These are phyloP conservation scores for Dolichoris vasculosae DNA, from an alignment of 1,140 invertebrate species.

Conservation along the genomic window DNA sequence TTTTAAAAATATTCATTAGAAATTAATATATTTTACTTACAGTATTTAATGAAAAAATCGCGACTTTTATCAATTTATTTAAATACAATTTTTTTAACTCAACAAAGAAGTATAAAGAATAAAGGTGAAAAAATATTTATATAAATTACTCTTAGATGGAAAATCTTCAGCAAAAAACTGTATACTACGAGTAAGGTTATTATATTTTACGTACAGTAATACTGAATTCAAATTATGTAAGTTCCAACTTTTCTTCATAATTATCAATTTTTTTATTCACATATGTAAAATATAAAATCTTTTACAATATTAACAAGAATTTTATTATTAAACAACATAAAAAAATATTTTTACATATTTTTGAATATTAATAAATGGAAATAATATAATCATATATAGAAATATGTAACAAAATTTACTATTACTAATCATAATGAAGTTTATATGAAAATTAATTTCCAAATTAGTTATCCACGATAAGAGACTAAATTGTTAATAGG, in stretches of 20 bases:
- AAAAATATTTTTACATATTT: too few relatives aligned
- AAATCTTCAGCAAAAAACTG: conserved; percentile 5
- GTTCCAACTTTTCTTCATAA: conserved; percentile 3
- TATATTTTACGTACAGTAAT: background rate
- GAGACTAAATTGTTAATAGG: background rate
- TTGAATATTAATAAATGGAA: background rate
- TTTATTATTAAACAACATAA: too few relatives aligned
- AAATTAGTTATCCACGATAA: background rate
- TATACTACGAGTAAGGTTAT: conserved; percentile 9
- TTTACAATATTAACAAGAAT: background rate
- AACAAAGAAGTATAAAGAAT: background rate
- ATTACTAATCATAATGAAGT: background rate
- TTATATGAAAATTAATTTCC: background rate
- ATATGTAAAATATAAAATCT: conserved; percentile 17
- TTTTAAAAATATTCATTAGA: background rate
- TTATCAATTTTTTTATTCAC: conserved; percentile 10
- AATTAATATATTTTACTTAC: background rate
- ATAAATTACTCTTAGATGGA: background rate
- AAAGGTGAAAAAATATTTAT: conserved; percentile 15
- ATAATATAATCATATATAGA: background rate
- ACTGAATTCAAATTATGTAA: conserved; percentile 14
- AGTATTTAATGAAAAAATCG: background rate
- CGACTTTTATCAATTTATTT: too few relatives aligned
- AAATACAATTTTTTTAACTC: too few relatives aligned
- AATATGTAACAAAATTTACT: background rate